Evolutionary conservation across 2,113 vertebrate species (phyloP), one percentile per base, ranked within the genome.

Genomic region (Strix uralensis): DNA sequence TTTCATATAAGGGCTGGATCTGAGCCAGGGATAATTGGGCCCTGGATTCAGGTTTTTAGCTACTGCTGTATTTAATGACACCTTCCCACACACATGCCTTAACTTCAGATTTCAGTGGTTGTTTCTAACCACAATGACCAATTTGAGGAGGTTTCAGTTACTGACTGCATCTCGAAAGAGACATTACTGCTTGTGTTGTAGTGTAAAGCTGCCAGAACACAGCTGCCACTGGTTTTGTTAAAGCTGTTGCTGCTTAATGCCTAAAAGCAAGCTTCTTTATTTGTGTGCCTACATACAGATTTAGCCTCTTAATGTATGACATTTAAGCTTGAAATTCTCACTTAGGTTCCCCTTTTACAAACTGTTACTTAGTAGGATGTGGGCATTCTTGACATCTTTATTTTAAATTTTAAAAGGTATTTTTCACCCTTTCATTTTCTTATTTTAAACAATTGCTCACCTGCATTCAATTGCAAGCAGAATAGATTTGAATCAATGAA

Each of bases 11-110:
- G 34, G 26, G 7, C 46, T 94, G 86, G 51, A 84, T 67, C 57
- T 87, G 26, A 94, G 55, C 77, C 70, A 74, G 44, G 52, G 70
- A 93, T 96, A 95, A 94, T 84, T 91, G 55, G 83, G 30, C 62
- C 80, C 86, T 67, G 25, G 61, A 86, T 55, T 90, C 54, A 20
- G 21, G 9, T 81, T 96, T 94, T 88, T 87, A 84, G 63, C 69
- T 79, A 13, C 32, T 30, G 20, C 75, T 84, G 14, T 81, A 57
- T 89, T 81, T 92, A 85, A 85, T 90, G 59, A 79, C 71, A 89
- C 40, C 92, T 91, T 87, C 78, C 46, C 59, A 70, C 80, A 26
- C 59, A 59, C 49, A 46, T 3, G 4, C 72, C 26, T 66, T 80
- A 74, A 32, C 78, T 94, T 84, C 47, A 58, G 36, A 32, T 80